Conservation (phyloP, 2,113 vertebrate genomes). For the Crypturellus undulatus region DNA sequence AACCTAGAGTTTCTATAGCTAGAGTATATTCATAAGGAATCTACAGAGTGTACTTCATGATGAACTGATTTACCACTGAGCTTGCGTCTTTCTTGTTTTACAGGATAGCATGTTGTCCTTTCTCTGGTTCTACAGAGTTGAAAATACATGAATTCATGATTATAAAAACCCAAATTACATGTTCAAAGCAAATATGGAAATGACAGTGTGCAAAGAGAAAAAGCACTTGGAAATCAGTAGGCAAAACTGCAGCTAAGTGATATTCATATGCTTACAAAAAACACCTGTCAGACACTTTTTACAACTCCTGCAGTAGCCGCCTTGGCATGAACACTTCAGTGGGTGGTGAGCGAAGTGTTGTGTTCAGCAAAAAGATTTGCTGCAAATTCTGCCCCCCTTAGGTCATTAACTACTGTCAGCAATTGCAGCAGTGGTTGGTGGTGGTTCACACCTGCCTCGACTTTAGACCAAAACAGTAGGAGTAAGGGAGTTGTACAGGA, state of each 20-base stretch:
- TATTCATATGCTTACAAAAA: accelerated
- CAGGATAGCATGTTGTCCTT: accelerated
- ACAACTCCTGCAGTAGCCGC: background rate
- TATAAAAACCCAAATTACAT: background rate
- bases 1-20: background rate
- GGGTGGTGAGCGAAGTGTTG: background rate
- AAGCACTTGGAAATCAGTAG: background rate
- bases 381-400: background rate
- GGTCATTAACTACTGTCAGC: background rate
- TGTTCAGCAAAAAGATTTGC: background rate
- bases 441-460: background rate
- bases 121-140: background rate
- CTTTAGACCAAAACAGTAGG: background rate
- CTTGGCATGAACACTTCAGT: background rate
- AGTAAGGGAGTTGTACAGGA: background rate
- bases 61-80: background rate
- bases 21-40: background rate
- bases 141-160: accelerated
- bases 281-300: background rate
- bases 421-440: background rate
- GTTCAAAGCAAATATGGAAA: background rate
- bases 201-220: background rate
- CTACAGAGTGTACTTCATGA: background rate
- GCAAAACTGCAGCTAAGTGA: background rate
- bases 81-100: background rate